phyloP scores from a whole-genome alignment of 2,113 vertebrate genomes.

The Cyanoliseus patagonus region DNA sequence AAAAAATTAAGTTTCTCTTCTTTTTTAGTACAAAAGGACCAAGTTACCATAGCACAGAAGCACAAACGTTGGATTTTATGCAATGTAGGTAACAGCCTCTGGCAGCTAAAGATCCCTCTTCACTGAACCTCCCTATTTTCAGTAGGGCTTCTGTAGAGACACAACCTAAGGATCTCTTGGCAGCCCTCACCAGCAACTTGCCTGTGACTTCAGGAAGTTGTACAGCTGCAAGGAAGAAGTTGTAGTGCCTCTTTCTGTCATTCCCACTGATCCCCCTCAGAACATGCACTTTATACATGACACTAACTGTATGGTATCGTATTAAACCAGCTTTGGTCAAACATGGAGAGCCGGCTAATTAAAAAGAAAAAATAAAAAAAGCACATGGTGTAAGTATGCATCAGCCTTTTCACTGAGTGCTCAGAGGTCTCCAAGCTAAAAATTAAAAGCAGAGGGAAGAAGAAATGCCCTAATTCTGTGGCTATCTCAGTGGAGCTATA shows the following conservation, averaged over 20 bases:
- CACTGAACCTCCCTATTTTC: neutral
- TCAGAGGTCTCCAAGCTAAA: neutral
- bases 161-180: neutral
- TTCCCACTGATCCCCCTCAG: neutral
- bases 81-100: neutral
- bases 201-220: neutral
- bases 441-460: neutral
- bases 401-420: neutral
- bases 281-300: neutral
- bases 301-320: neutral
- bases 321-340: neutral
- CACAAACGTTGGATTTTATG: conserved; percentile 37
- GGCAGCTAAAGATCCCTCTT: neutral
- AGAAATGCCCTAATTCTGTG: neutral
- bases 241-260: neutral
- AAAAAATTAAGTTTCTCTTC: neutral
- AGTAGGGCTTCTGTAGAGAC: neutral
- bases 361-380: neutral
- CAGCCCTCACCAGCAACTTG: neutral
- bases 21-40: conserved; percentile 9
- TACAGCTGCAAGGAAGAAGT: neutral
- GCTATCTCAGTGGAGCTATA: neutral
- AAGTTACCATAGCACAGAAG: conserved; percentile 19
- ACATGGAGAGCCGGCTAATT: neutral
- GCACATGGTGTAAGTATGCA: neutral